Base-by-base conservation (phyloP, 2,797 vertebrate genomes). In the Eurystomus glaucurus region DNA sequence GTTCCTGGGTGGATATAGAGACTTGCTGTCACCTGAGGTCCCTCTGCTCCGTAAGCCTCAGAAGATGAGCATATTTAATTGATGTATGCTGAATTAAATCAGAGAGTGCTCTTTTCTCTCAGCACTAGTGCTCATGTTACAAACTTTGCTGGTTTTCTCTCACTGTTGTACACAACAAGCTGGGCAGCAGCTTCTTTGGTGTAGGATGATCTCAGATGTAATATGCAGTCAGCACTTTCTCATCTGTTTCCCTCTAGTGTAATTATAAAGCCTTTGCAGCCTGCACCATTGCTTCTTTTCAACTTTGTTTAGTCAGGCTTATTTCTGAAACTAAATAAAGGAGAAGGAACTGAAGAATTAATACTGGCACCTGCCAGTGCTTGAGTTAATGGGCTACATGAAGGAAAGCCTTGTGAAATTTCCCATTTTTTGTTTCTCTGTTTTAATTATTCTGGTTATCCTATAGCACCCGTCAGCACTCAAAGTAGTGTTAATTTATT, bases 301-400 rank as follows among this genome's bases (percentile, higher is more conserved):
- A 83, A 60, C 75, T 85, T 65, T 54, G 65, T 94, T 94, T 80
- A 89, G 82, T 94, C 87, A 95, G 81, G 71, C 91, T 95, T 77
- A 77, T 97, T 96, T 95, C 81, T 91, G 82, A 95, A 91, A 81
- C 57, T 46, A 95, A 93, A 96, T 87, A 77, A 91, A 97, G 46
- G 61, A 93, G 61, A 95, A 92, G 50, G 70, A 93, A 21, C 78
- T 90, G 82, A 95, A 94, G 87, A 95, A 89, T 91, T 93, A 65
- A 90, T 81, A 70, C 33, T 75, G 89, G 87, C 75, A 88, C 76
- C 92, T 96, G 95, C 86, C 96, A 95, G 77, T 94, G 90, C 90
- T 94, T 41, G 62, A 91, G 58, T 94, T 84, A 95, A 93, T 92
- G 84, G 80, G 51, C 86, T 89, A 54, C 61, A 50, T 62, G 86